phyloP scores from a whole-genome alignment of 2,113 vertebrate species.

The Globicephala melas region DNA sequence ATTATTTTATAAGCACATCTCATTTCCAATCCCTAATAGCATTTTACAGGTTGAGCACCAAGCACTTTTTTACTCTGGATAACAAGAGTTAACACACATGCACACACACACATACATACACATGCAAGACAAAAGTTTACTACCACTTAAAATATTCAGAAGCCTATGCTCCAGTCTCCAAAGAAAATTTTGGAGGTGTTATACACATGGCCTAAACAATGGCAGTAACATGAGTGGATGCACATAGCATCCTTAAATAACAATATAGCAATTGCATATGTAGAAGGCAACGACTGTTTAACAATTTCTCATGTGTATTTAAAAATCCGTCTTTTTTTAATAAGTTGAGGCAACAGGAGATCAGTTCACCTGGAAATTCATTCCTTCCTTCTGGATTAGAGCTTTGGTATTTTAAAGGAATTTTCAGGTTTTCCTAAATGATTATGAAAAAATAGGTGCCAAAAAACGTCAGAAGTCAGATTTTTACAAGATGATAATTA shows the following conservation, averaged over 20 bases:
- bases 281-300: background rate
- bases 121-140: accelerated
- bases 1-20: background rate
- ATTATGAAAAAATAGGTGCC: background rate
- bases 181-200: background rate
- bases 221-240: no score
- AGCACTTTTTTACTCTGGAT: background rate
- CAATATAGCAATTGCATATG: background rate
- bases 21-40: background rate
- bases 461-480: background rate
- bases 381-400: background rate
- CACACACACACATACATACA: background rate
- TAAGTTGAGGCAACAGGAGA: background rate
- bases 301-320: background rate
- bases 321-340: background rate
- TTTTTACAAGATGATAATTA: background rate
- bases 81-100: background rate
- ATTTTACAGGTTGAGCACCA: background rate
- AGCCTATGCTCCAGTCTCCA: background rate
- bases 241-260: background rate
- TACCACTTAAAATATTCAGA: background rate
- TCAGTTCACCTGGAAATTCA: background rate
- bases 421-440: background rate
- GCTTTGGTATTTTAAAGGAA: background rate
- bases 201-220: background rate